Evolutionary conservation across 2,888 invertebrate species (phyloP).

Genomic region (Barypeithes pellucidus): DNA sequence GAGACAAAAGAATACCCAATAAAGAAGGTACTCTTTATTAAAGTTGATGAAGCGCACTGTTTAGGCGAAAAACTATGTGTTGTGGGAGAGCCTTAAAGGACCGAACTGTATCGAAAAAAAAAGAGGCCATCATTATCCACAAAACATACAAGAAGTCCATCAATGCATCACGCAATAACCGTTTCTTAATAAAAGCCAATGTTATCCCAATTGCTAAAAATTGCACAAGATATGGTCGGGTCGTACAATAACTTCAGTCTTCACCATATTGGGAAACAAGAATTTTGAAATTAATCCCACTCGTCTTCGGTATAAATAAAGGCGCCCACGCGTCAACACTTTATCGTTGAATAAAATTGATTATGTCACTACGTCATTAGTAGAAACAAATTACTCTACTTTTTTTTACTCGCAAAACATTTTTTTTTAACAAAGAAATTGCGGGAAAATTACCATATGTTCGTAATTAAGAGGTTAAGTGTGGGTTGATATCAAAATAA

Average conservation of each 20-base stretch:
- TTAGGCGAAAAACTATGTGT: no score
- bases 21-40: no score
- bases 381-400: background rate
- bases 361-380: constrained; percentile 21
- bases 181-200: constrained; percentile 20
- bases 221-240: constrained; percentile 22
- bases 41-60: no score
- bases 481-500: constrained; percentile 24
- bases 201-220: constrained; percentile 30
- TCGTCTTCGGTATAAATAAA: constrained; percentile 22
- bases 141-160: no score
- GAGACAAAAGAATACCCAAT: no score
- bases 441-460: constrained; percentile 26
- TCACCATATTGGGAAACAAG: constrained; percentile 54
- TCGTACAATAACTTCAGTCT: constrained; percentile 4
- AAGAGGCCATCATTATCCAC: no score
- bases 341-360: constrained; percentile 17
- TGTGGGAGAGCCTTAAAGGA: no score
- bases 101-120: no score
- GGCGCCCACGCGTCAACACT: constrained; percentile 5
- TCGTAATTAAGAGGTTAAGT: constrained; percentile 15
- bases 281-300: constrained; percentile 57
- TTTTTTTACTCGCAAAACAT: constrained; percentile 2
- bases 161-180: background rate
- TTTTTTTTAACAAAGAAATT: constrained; percentile 23